Base-by-base conservation (phyloP, 1,140 invertebrate genomes). In the Apis florea region DNA sequence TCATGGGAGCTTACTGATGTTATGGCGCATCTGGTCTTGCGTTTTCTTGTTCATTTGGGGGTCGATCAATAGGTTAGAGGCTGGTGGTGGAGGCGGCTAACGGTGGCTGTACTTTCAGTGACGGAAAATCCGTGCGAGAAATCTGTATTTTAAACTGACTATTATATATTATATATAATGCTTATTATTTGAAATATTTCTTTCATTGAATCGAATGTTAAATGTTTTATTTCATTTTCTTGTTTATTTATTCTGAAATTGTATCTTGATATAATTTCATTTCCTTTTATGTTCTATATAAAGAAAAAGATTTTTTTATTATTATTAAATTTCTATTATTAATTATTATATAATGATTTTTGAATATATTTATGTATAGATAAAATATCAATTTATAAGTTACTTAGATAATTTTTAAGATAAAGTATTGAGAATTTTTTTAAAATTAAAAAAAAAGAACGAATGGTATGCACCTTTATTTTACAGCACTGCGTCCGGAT, bases 41-140 rank as follows among this genome's bases (percentile, higher is more conserved):
- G 70, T 82, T 78, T 80, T 82, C 79, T 81, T 73, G 74, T 63
- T 75, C 71, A 59, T 77, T 84, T 80, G 68, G 69, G 85, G 82
- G 67, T 86, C 88, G 89, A 90, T 90, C 88, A 90, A 89, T 90
- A 90, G 82, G 82, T 80, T 64, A 81, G 6, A 40, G 86, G 84
- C 83, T 84, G 81, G 79, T 56, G 79, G 79, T 59, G 74, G 84
- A 69, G 82, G 74, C 80, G 87, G 77, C 49, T 73, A 74, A 78
- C 74, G 74, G 83, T 56, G 70, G 72, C 78, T 69, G 26, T 87
- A 74, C 83, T 68, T 40, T 64, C 82, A 87, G 86, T 87, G 86
- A 79, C 83, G 83, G 83, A 80, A 82, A 40, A 40, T 40, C 31
- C 31, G 31, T 40, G 31, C 70, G 72, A 78, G 47, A 69, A 54